A percentile compares a stretch with the other conserved stretches of the same genome.
phyloP scores from a whole-genome alignment of 2,888 invertebrate species.

The Lottia gigantea region DNA sequence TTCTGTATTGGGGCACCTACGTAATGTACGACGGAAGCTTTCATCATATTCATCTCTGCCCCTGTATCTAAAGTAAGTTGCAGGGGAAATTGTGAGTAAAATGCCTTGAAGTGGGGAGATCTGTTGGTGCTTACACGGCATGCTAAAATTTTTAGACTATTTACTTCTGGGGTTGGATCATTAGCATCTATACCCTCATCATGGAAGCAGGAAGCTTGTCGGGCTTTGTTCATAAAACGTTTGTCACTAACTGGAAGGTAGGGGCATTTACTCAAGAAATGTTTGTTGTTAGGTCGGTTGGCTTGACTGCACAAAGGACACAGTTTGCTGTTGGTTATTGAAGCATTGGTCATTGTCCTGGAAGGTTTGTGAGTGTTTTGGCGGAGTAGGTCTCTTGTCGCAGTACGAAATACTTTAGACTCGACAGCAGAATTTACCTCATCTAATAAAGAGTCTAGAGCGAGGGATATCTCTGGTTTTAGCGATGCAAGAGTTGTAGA shows the following conservation, averaged over 20 bases:
- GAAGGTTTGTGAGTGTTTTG: background rate
- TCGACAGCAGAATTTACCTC: background rate
- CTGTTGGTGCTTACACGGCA: background rate
- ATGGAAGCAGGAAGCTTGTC: slow-evolving; percentile 7
- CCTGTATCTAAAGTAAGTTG: too few relatives aligned
- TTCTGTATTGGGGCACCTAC: slow-evolving; percentile 16
- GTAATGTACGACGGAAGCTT: slow-evolving; percentile 9
- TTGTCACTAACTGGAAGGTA: slow-evolving; percentile 24
- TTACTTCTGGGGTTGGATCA: background rate
- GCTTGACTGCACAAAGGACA: slow-evolving; percentile 31
- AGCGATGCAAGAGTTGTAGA: slow-evolving; percentile 26
- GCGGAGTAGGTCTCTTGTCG: background rate
- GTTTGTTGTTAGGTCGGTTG: slow-evolving; percentile 16
- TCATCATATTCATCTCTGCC: too few relatives aligned
- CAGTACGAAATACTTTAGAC: background rate
- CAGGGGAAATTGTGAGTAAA: too few relatives aligned
- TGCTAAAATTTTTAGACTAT: background rate
- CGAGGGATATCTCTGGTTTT: slow-evolving; percentile 28
- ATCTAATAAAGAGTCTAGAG: slow-evolving; percentile 20
- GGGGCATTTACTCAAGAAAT: slow-evolving; percentile 26
- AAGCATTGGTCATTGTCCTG: background rate
- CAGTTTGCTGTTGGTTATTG: slow-evolving; percentile 4
- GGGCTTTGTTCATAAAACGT: slow-evolving; percentile 16
- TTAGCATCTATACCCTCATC: slow-evolving; percentile 5
- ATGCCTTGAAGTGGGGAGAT: too few relatives aligned